Conservation (phyloP, 2,797 vertebrate genomes). For the Peromyscus eremicus region DNA sequence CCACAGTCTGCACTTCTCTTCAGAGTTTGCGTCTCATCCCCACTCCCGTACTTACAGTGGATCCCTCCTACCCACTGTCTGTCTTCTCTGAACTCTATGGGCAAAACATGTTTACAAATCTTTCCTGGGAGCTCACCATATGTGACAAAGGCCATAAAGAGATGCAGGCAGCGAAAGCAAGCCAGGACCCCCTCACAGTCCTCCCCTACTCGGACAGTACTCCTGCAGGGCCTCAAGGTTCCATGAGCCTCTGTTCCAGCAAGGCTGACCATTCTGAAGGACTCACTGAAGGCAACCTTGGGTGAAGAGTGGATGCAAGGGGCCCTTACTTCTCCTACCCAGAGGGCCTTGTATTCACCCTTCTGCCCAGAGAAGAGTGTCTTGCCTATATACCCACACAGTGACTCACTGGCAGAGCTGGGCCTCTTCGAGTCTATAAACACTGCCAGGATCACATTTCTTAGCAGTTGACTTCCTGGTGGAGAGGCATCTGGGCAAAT, state of each 20-base stretch:
- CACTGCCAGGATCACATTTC: background rate
- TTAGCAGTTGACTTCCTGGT: background rate
- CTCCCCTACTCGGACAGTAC: background rate
- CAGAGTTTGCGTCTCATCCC: background rate
- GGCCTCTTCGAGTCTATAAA: background rate
- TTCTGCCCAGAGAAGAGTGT: background rate
- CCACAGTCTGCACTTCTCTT: background rate
- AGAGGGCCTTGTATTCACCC: background rate
- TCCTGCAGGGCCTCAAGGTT: background rate
- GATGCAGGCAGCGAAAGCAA: background rate
- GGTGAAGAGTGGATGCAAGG: background rate
- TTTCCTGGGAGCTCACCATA: background rate
- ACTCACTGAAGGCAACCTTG: background rate
- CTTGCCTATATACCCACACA: background rate
- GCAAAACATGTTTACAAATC: background rate
- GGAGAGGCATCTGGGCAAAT: background rate
- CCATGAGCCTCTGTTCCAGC: background rate
- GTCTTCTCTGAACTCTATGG: background rate
- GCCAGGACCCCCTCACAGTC: background rate
- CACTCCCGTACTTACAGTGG: background rate
- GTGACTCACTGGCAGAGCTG: background rate
- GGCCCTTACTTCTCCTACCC: background rate
- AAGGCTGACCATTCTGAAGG: background rate
- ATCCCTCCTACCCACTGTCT: background rate
- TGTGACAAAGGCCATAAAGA: background rate